Base-by-base conservation (phyloP, 2,888 invertebrate genomes). In the Melipona bicolor region DNA sequence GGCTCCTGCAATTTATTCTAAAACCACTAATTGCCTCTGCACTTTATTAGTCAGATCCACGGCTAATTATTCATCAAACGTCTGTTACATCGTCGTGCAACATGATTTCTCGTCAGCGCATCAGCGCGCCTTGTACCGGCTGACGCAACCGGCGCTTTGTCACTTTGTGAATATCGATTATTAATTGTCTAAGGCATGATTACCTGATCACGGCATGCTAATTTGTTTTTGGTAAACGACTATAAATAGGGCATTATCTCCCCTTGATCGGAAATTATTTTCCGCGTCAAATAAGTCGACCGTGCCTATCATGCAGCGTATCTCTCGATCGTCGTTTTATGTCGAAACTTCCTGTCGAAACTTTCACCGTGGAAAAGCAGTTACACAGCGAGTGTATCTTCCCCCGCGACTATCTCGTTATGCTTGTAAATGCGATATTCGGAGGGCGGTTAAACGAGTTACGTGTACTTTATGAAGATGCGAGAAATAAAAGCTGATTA, bases 231-330 rank as follows among this genome's bases (percentile, higher is more conserved):
- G 67, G 73, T 67, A 49, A 84, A 81, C 36, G 85, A 81, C 76
- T 85, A 81, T 85, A 85, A 85, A 85, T 81, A 81, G 85, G 85
- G 73, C 74, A 85, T 85, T 85, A 85, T 72, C 77, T n/a, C 50
- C n/a, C 4, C 27, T 15, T n/a, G 27, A n/a, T 59, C 68, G 59
- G n/a, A 21, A 21, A 77, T 71, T 54, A 61, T 50, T 50, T 19
- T 43, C 52, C 52, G 21, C 19, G 52, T 19, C 52, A 52, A 21
- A 21, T 52, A 43, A 43, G 43, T 43, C 43, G 43, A 43, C 43
- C 43, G 43, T 43, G 43, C 43, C 43, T 43, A 43, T 43, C 43
- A 9, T 43, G 43, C 43, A 43, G 9, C 43, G 43, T 43, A 43
- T 43, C 43, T 43, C 43, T 43, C 43, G 43, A 43, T 43, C 43